Base-by-base conservation (phyloP, 2,888 invertebrate species). In the Sphinx pinastri region DNA sequence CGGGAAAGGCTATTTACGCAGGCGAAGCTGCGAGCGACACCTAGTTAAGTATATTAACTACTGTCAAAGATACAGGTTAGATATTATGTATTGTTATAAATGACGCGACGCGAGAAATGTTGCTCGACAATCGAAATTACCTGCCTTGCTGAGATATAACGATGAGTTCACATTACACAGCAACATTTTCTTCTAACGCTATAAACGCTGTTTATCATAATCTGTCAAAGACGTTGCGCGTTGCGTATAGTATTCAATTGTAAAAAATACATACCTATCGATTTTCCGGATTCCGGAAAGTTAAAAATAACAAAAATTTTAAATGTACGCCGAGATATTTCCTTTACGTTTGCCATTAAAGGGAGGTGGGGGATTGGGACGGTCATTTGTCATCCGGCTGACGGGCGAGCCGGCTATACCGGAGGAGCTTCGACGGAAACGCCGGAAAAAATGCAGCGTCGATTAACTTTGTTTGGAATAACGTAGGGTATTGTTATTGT, bases 371-470 rank as follows among this genome's bases (percentile, higher is more conserved):
- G 8, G 60, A 7, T 57, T 8, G 60, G 60, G 47, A 10, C 12
- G 16, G 60, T 60, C 45, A 60, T 60, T 60, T 16, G 60, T 60
- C 60, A 47, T 60, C 59, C n/a, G 45, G 60, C 16, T 60, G 60
- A 60, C 60, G 60, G 60, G 38, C n/a, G n/a, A 54, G 16, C 54
- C 38, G 38, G 59, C 60, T 4, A 60, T 16, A 60, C 47, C 60
- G 60, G 60, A 60, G 51, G 51, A 51, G 47, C 47, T 60, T 60
- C 25, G 57, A 57, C 58, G 58, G 38, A 59, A 38, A 38, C 45
- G 60, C 60, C 60, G 47, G 60, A 38, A 47, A 60, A 60, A 60
- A 60, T 19, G 25, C 57, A 6, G 25, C 38, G n/a, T n/a, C 60
- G 16, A 47, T 47, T 45, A 60, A 47, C 47, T 60, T 60, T 45